phyloP scores from a whole-genome alignment of 2,797 vertebrate species.

The Gouania willdenowi region DNA sequence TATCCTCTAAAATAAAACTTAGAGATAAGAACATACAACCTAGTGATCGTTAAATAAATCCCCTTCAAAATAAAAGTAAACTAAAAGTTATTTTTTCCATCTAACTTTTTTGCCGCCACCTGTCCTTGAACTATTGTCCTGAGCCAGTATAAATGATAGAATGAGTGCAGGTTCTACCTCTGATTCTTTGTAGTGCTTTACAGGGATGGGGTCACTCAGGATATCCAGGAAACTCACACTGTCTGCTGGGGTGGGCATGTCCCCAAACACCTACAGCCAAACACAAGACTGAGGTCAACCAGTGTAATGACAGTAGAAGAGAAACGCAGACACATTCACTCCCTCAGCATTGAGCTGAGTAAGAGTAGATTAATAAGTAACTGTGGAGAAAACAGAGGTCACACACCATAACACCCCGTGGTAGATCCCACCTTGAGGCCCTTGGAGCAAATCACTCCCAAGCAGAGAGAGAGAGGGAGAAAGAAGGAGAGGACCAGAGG shows the following conservation, averaged over 20 bases:
- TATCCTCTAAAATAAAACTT: too few relatives aligned
- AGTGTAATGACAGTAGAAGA: constrained; percentile 29
- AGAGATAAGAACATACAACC: too few relatives aligned
- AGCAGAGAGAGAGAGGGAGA: constrained; percentile 30
- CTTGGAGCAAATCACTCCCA: constrained; percentile 49
- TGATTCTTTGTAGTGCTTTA: constrained; percentile 74
- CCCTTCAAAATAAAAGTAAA: too few relatives aligned
- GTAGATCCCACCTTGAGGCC: constrained; percentile 52
- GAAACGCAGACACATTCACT: constrained; percentile 19
- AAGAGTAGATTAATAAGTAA: constrained; percentile 57
- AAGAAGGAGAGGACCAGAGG: constrained; percentile 1
- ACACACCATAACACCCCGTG: constrained; percentile 55
- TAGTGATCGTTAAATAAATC: too few relatives aligned
- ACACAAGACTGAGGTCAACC: constrained; percentile 50
- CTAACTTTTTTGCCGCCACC: too few relatives aligned
- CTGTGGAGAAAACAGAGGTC: constrained; percentile 58
- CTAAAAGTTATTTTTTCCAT: too few relatives aligned
- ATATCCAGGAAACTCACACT: constrained; percentile 78
- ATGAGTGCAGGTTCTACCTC: constrained; percentile 60
- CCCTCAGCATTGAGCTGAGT: constrained; percentile 24
- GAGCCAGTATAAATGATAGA: too few relatives aligned
- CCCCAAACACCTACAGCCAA: constrained; percentile 74
- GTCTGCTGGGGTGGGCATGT: constrained; percentile 66
- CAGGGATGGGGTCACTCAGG: constrained; percentile 76
- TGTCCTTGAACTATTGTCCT: too few relatives aligned